Conservation (phyloP, 1,140 invertebrate species). For the Nixonia krombeini region DNA sequence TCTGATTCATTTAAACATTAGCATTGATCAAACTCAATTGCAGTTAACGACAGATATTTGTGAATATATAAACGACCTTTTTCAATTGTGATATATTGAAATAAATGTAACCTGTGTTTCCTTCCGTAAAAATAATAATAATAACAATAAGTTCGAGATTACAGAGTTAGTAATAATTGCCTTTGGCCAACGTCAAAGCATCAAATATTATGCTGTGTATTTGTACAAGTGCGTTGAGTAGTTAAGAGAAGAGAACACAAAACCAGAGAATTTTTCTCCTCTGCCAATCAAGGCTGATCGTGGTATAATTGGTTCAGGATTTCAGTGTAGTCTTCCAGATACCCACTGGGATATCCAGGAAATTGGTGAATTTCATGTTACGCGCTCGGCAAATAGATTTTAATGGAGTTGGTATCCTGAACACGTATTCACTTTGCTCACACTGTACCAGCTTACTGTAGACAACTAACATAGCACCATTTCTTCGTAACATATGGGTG, state of each 20-base stretch:
- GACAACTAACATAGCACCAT: constrained; percentile 33
- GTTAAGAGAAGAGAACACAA: background rate
- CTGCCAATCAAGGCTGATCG: constrained; percentile 45
- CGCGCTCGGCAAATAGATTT: constrained; percentile 62
- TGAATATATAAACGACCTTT: no score
- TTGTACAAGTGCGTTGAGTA: background rate
- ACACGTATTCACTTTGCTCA: constrained; percentile 68
- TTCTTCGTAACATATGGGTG: constrained; percentile 39
- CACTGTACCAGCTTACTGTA: constrained; percentile 32
- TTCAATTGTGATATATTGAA: no score
- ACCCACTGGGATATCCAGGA: constrained; percentile 41
- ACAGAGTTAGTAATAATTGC: no score
- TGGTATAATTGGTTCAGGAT: constrained; percentile 47
- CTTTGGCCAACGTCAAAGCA: no score
- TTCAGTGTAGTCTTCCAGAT: constrained; percentile 43
- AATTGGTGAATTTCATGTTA: constrained; percentile 63
- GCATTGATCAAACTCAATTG: no score
- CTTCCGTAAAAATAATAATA: no score
- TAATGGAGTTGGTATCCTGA: constrained; percentile 65
- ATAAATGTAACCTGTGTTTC: no score
- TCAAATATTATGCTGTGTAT: no score
- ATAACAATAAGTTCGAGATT: no score
- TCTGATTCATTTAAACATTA: no score
- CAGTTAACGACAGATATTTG: no score
- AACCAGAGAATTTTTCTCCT: constrained; percentile 15